Evolutionary conservation across 2,888 invertebrate species (phyloP).

Genomic region (Orthonychiurus folsomi): DNA sequence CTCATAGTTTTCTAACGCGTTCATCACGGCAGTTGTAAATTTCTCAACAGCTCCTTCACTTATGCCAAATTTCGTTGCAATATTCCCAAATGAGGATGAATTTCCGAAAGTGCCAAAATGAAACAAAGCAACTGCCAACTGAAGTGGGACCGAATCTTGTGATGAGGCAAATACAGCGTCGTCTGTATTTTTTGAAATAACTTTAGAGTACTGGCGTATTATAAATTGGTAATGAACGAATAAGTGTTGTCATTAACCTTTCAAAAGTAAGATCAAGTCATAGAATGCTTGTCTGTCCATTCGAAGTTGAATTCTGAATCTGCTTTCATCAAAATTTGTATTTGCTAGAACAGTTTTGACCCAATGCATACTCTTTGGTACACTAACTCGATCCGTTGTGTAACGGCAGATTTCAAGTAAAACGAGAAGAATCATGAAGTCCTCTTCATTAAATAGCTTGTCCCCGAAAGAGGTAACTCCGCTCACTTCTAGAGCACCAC

Average conservation of each 20-base stretch:
- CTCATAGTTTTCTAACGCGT: background rate
- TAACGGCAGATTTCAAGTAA: constrained; percentile 2
- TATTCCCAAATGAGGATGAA: background rate
- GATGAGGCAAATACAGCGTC: background rate
- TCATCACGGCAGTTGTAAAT: background rate
- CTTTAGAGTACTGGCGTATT: background rate
- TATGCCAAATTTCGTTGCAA: constrained; percentile 16
- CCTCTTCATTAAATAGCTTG: background rate
- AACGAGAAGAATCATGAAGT: background rate
- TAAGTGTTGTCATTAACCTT: constrained; percentile 10
- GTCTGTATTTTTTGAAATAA: background rate
- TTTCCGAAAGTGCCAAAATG: constrained; percentile 12
- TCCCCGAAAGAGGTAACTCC: background rate
- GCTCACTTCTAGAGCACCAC: background rate
- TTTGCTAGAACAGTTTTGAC: background rate
- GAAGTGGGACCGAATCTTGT: constrained; percentile 7
- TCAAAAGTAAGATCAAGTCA: background rate
- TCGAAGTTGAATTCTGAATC: constrained; percentile 7
- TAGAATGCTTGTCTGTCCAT: constrained; percentile 9
- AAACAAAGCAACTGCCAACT: constrained; percentile 6
- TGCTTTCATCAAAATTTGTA: constrained; percentile 2
- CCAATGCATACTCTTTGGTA: constrained; percentile 12
- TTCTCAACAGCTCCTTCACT: constrained; percentile 14
- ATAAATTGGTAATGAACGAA: background rate
- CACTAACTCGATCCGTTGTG: background rate